These are phyloP conservation scores for Avahi laniger DNA, from an alignment of 2,797 vertebrate genomes.

Conservation along the genomic window DNA sequence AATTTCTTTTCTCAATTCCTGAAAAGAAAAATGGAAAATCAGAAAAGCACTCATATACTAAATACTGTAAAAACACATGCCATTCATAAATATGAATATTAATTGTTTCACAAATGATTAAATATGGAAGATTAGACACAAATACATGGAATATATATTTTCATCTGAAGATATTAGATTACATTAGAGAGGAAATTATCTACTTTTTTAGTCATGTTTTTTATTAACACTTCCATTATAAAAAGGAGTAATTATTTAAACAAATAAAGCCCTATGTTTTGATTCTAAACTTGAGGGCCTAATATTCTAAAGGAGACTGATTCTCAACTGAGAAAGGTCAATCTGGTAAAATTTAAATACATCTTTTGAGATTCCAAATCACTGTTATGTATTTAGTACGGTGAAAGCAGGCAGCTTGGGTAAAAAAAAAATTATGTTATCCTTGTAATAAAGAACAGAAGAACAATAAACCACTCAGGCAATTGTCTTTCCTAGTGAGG, in stretches of 20 bases:
- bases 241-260: not conserved
- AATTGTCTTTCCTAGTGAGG: not conserved
- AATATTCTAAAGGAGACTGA: conserved; percentile 3
- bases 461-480: not conserved
- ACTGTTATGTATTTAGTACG: not conserved
- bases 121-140: not conserved
- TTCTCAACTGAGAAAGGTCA: not conserved
- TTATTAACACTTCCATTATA: not conserved
- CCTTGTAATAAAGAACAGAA: not conserved
- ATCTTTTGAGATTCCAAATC: not conserved
- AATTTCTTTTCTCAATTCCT: not conserved
- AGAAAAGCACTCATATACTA: not conserved
- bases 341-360: conserved; percentile 6
- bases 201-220: not conserved
- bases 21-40: not conserved
- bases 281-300: not conserved
- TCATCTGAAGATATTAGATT: not conserved
- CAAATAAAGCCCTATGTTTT: conserved; percentile 5
- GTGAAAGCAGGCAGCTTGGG: not conserved
- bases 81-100: not conserved
- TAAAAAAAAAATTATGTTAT: not conserved
- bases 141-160: not conserved
- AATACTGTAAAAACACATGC: not conserved
- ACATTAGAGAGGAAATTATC: not conserved
- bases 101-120: not conserved